Evolutionary conservation across 2,888 invertebrate species (phyloP), one percentile per base, ranked within the genome.

Genomic region (Xestia rhomboidea): DNA sequence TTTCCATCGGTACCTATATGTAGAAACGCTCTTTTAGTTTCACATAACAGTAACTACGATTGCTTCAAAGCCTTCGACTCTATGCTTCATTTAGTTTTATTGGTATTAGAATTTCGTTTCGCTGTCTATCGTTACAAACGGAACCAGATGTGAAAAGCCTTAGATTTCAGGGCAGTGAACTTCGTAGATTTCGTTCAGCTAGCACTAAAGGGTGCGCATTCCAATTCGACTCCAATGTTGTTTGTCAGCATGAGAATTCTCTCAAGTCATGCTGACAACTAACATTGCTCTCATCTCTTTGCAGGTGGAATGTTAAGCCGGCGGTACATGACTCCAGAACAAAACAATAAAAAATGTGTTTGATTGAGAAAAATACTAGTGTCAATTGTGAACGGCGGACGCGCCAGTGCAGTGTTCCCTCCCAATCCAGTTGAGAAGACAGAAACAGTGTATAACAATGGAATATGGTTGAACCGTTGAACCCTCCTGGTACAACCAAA

Each of bases 381-480:
- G 91, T 91, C 90, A 92, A 92, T 92, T 91, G 94, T 93, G 93
- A 91, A 85, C 91, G 92, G 93, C 95, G 96, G 95, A 96, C 96
- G 95, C 91, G 94, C 93, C 91, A 93, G 95, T 94, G 92, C 86
- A 89, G 94, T 92, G 93, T 87, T 86, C 87, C 76, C 81, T 89
- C 87, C 92, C 86, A 90, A 90, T 93, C 92, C 91, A 96, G 96
- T 96, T 96, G 96, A 96, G 95, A 94, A 93, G 92, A 93, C 90
- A 84, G 81, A 92, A 92, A 92, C 84, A 91, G 92, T 93, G 92
- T 90, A 92, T 91, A 95, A 96, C 96, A 93, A 96, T 96, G 96
- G 96, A 96, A 96, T 96, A 96, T 96, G 96, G 96, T 95, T 96
- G 96, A 96, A 93, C 88, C 88, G 96, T 94, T 96, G 95, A 96